Percentiles rank a stretch among this genome's conserved stretches.
Evolutionary conservation across 2,113 vertebrate species (phyloP).

Genomic region (Microtus ochrogaster): DNA sequence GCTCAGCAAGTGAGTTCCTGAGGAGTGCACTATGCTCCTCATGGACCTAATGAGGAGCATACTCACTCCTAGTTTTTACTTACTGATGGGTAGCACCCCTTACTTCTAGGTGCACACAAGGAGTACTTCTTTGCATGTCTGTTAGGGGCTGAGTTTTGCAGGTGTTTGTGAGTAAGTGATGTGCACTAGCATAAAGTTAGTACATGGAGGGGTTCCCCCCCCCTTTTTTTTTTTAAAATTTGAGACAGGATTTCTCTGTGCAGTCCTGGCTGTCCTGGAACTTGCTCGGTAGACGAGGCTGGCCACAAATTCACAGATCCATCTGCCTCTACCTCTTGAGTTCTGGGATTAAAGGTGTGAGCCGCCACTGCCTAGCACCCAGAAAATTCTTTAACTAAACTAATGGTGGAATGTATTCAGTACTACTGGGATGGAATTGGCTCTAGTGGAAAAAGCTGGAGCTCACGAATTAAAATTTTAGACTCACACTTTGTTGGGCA

Average conservation of each 20-base stretch:
- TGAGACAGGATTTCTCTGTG: background rate
- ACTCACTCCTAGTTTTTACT: background rate
- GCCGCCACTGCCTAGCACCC: background rate
- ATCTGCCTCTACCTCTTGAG: background rate
- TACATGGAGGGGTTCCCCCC: background rate
- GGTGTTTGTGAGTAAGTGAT: background rate
- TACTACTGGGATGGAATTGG: background rate
- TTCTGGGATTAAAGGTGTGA: background rate
- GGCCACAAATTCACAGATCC: background rate
- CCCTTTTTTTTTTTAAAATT: no score
- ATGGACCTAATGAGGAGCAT: background rate
- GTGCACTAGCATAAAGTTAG: background rate
- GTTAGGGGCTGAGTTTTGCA: background rate
- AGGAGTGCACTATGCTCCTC: background rate
- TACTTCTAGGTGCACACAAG: background rate
- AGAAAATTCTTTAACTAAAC: slow-evolving; percentile 20
- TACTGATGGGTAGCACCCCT: background rate
- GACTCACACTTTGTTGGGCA: background rate
- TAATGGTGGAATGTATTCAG: background rate
- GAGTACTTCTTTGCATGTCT: background rate
- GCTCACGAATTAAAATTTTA: background rate
- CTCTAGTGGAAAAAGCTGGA: background rate
- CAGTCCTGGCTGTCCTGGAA: background rate
- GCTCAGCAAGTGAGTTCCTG: background rate
- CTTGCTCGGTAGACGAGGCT: background rate